Percentiles rank a stretch among this genome's conserved stretches.
Evolutionary conservation across 1,140 invertebrate genomes (phyloP).

Genomic region (Ylistrum balloti): DNA sequence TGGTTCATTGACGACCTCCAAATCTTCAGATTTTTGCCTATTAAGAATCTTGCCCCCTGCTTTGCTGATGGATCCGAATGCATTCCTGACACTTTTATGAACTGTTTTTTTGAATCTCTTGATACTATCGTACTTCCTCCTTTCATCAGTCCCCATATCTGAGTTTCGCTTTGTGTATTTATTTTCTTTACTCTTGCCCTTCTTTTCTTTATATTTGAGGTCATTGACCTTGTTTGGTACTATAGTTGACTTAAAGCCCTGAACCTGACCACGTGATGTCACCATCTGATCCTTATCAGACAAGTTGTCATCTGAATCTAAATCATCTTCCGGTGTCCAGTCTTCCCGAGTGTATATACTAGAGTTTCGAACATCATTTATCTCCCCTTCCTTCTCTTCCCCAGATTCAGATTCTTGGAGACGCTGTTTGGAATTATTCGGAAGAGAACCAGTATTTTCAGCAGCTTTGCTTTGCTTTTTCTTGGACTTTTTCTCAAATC

Average conservation of each 20-base stretch:
- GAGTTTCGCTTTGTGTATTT: slow-evolving; percentile 61
- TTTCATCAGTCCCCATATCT: slow-evolving; percentile 61
- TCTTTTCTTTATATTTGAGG: slow-evolving; percentile 66
- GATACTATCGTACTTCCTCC: slow-evolving; percentile 74
- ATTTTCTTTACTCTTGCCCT: slow-evolving; percentile 59
- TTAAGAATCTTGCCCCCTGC: slow-evolving; percentile 74
- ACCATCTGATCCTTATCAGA: slow-evolving; percentile 66
- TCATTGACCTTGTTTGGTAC: slow-evolving; percentile 72
- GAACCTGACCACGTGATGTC: slow-evolving; percentile 50
- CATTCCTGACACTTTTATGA: slow-evolving; percentile 74
- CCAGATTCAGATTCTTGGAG: not conserved
- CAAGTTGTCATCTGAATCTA: slow-evolving; percentile 77
- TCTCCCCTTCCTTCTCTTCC: slow-evolving; percentile 43
- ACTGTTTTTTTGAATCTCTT: slow-evolving; percentile 75
- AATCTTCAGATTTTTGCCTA: slow-evolving; percentile 65
- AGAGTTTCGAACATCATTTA: slow-evolving; percentile 51
- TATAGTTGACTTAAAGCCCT: slow-evolving; percentile 77
- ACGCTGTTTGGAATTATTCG: slow-evolving; percentile 49
- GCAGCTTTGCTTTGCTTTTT: slow-evolving; percentile 37
- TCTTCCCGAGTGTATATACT: slow-evolving; percentile 59
- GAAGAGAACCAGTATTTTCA: slow-evolving; percentile 47
- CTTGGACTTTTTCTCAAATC: slow-evolving; percentile 1
- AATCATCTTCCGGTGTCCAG: slow-evolving; percentile 76
- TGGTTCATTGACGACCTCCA: slow-evolving; percentile 60
- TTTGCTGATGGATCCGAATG: slow-evolving; percentile 78